These are phyloP conservation scores for Amphiprion clarkii DNA, from an alignment of 2,797 vertebrate species.

Conservation along the genomic window DNA sequence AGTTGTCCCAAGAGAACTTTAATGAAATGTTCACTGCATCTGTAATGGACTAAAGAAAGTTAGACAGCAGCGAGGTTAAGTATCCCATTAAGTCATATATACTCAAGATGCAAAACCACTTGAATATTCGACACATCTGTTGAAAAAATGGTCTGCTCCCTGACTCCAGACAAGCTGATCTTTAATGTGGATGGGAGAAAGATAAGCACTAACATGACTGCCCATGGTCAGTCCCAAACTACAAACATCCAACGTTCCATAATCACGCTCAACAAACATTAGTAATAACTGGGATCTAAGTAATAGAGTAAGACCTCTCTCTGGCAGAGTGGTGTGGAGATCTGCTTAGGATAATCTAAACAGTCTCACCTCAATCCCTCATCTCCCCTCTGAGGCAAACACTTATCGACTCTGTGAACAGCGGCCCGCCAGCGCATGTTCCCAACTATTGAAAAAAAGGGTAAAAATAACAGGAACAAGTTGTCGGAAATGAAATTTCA, in stretches of 20 bases:
- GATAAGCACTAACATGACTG: not conserved
- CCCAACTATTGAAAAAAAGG: conserved; percentile 79
- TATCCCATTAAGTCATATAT: not conserved
- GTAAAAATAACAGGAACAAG: conserved; percentile 94
- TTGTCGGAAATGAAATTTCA: conserved; percentile 96
- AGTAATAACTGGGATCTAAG: conserved; percentile 22
- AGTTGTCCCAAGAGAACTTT: not conserved
- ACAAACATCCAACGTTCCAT: not conserved
- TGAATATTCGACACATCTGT: conserved; percentile 4
- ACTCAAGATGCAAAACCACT: conserved; percentile 2
- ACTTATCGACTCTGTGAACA: conserved; percentile 83
- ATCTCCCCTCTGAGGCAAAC: conserved; percentile 68
- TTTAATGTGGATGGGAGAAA: conserved; percentile 18
- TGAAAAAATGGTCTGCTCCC: not conserved
- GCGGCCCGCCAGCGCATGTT: conserved; percentile 80
- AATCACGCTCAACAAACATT: conserved; percentile 30
- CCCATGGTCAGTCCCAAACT: conserved; percentile 21
- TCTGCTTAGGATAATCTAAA: conserved; percentile 54
- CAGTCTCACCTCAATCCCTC: conserved; percentile 53
- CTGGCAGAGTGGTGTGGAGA: conserved; percentile 30
- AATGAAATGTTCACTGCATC: not conserved
- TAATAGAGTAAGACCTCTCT: conserved; percentile 32
- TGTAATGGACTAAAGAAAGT: not conserved
- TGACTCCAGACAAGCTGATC: not conserved
- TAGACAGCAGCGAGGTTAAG: not conserved